These are phyloP conservation scores for Lagocephalus sceleratus DNA, from an alignment of 2,797 vertebrate genomes.

Conservation along the genomic window DNA sequence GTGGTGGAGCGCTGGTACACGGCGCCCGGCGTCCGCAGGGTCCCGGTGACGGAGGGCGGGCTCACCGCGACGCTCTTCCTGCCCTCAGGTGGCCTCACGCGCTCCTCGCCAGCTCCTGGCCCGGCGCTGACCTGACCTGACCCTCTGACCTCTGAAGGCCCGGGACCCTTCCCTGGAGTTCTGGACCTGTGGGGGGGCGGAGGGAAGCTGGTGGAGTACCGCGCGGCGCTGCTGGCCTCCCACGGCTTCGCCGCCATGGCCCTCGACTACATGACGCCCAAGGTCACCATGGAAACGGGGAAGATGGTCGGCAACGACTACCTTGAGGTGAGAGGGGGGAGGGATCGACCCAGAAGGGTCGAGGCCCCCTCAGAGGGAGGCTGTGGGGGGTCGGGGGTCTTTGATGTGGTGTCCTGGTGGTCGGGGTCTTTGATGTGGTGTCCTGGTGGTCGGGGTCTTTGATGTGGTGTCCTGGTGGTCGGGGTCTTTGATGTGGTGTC, in stretches of 20 bases:
- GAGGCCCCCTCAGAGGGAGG: no score
- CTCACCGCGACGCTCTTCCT: constrained; percentile 70
- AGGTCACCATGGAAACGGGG: constrained; percentile 28
- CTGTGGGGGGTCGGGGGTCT: no score
- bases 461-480: no score
- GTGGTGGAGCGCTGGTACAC: constrained; percentile 70
- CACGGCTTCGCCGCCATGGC: constrained; percentile 66
- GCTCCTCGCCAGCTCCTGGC: no score
- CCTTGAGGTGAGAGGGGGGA: constrained; percentile 50
- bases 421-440: no score
- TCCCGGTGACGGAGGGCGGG: constrained; percentile 50
- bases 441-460: no score
- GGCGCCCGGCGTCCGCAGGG: constrained; percentile 61
- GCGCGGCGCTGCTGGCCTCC: constrained; percentile 71
- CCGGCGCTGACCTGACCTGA: no score
- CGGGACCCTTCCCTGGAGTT: constrained; percentile 75
- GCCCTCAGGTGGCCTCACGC: constrained; percentile 66
- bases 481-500: no score
- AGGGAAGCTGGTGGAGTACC: constrained; percentile 71
- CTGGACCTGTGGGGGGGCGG: constrained; percentile 76
- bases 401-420: no score
- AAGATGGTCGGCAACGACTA: constrained; percentile 46
- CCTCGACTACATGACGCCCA: constrained; percentile 62
- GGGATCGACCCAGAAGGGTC: no score
- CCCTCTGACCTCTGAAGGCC: constrained; percentile 68